phyloP scores from a whole-genome alignment of 1,140 invertebrate species.

The Whitmania pigra region DNA sequence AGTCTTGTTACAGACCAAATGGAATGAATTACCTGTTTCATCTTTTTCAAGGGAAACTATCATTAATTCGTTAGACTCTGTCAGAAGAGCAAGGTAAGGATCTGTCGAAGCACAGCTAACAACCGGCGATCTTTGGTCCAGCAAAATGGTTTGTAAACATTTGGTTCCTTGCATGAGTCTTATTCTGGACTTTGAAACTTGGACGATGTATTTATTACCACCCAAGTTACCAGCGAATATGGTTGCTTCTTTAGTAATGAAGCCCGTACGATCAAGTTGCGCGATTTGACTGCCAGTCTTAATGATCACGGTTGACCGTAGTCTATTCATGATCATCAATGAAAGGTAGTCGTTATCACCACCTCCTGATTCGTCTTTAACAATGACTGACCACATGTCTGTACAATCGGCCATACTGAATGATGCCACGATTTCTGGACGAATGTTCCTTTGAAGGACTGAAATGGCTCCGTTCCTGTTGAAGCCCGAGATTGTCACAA shows the following conservation, averaged over 20 bases:
- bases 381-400: slow-evolving; percentile 88
- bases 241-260: slow-evolving; percentile 74
- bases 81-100: slow-evolving; percentile 71
- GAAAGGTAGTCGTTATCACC: slow-evolving; percentile 22
- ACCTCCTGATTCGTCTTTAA: slow-evolving; percentile 32
- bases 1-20: too few species aligned
- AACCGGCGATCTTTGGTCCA: slow-evolving; percentile 74
- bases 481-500: slow-evolving; percentile 85
- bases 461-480: slow-evolving; percentile 91
- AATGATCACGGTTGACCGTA: slow-evolving; percentile 51
- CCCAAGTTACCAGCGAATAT: slow-evolving; percentile 89
- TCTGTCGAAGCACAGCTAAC: slow-evolving; percentile 72
- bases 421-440: slow-evolving; percentile 67
- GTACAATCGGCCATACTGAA: slow-evolving; percentile 77
- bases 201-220: slow-evolving; percentile 76
- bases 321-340: too few species aligned
- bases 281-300: slow-evolving; percentile 94
- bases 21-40: too few species aligned
- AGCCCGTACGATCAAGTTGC: slow-evolving; percentile 87
- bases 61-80: too few species aligned
- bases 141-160: slow-evolving; percentile 54
- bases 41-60: too few species aligned
- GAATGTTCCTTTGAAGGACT: slow-evolving; percentile 61
- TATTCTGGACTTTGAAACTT: slow-evolving; percentile 65
- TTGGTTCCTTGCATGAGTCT: slow-evolving; percentile 55